Evolutionary conservation across 2,888 invertebrate genomes (phyloP).

Genomic region (Cryptocephalus moraei): DNA sequence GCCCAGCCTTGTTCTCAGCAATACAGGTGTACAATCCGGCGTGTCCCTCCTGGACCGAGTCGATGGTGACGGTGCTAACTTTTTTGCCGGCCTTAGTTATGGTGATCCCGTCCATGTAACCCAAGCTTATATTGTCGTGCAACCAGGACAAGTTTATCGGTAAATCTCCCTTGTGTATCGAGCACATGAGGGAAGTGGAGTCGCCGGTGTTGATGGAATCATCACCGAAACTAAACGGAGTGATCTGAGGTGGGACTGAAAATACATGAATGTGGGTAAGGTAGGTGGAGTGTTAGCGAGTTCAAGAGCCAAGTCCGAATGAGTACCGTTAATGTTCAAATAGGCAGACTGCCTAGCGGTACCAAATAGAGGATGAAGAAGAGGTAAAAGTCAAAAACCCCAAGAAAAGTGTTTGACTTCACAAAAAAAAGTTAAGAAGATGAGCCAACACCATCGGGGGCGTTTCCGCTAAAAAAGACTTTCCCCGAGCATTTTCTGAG

Average conservation of each 20-base stretch:
- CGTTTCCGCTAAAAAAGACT: too few relatives aligned
- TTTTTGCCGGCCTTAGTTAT: conserved; percentile 43
- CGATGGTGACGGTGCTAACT: conserved; percentile 53
- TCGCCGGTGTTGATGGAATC: conserved; percentile 55
- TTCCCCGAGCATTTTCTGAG: too few relatives aligned
- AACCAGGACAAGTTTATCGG: conserved; percentile 56
- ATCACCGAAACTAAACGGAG: conserved; percentile 46
- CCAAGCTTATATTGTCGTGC: conserved; percentile 43
- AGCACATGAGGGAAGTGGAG: conserved; percentile 56
- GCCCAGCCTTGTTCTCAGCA: conserved; percentile 59
- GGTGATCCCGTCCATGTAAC: conserved; percentile 28
- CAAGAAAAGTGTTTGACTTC: too few relatives aligned
- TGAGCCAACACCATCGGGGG: too few relatives aligned
- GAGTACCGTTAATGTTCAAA: conserved; percentile 56
- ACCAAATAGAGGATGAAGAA: too few relatives aligned
- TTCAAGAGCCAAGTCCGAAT: too few relatives aligned
- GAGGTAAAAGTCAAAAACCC: too few relatives aligned
- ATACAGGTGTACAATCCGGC: conserved; percentile 69
- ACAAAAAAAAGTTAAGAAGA: too few relatives aligned
- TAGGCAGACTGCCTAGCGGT: conserved; percentile 49
- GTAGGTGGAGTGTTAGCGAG: too few relatives aligned
- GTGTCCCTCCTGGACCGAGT: conserved; percentile 53
- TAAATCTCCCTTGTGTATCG: conserved; percentile 60
- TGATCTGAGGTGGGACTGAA: conserved; percentile 42
- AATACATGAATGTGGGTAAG: background rate